phyloP scores from a whole-genome alignment of 2,113 vertebrate genomes.

The Ivindomyrus marchei region DNA sequence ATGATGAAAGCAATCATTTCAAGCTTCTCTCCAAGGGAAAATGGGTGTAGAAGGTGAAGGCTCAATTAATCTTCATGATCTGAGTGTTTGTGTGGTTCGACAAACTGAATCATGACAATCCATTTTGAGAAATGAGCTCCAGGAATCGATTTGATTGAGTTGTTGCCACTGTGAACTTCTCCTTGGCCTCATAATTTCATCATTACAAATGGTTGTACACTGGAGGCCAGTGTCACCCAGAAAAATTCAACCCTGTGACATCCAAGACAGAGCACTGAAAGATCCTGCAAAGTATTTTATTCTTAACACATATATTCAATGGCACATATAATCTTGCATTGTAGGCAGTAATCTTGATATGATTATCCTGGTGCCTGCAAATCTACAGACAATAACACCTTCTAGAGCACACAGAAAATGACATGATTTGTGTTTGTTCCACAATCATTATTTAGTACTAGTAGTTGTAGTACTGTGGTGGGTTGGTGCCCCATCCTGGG shows the following conservation, averaged over 20 bases:
- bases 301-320: neutral
- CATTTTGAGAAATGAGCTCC: constrained; percentile 14
- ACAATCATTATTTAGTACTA: neutral
- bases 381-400: neutral
- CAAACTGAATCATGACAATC: constrained; percentile 26
- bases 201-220: constrained; percentile 5
- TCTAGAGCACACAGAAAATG: neutral
- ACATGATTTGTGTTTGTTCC: neutral
- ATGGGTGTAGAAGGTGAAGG: constrained; percentile 21
- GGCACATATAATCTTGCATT: neutral
- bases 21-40: constrained; percentile 17
- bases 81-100: constrained; percentile 24
- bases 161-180: constrained; percentile 12
- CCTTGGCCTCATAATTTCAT: neutral
- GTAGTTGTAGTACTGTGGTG: neutral
- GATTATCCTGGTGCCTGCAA: neutral
- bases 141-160: constrained; percentile 27
- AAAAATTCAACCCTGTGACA: neutral
- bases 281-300: neutral
- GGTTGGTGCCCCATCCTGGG: too few species aligned
- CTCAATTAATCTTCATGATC: constrained; percentile 13
- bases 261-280: neutral
- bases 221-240: neutral
- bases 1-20: constrained; percentile 28
- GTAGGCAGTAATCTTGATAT: neutral